Evolutionary conservation across 1,140 invertebrate species (phyloP).

Genomic region (Pissodes strobi): DNA sequence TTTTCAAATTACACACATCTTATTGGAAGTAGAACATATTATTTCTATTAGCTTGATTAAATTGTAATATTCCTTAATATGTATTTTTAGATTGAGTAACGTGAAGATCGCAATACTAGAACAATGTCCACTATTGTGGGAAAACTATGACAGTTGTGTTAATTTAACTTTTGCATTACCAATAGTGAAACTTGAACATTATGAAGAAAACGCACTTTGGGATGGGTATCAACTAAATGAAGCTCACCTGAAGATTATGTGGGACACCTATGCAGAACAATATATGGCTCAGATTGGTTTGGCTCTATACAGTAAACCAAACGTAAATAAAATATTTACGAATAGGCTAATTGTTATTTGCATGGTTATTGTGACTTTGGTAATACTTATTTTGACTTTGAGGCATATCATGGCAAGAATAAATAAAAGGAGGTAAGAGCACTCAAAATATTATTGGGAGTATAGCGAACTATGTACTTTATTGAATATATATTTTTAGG

Average conservation of each 20-base stretch:
- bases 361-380: slow-evolving; percentile 14
- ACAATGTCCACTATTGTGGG: slow-evolving; percentile 29
- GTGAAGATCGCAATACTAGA: slow-evolving; percentile 24
- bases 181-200: slow-evolving; percentile 16
- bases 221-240: slow-evolving; percentile 31
- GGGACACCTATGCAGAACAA: slow-evolving; percentile 26
- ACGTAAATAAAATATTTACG: slow-evolving; percentile 8
- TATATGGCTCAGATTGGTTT: slow-evolving; percentile 17
- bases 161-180: slow-evolving; percentile 33
- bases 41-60: too few relatives aligned
- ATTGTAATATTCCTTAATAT: too few relatives aligned
- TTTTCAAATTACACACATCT: too few relatives aligned
- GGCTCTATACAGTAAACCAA: slow-evolving; percentile 15
- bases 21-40: too few relatives aligned
- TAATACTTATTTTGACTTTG: slow-evolving; percentile 8
- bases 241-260: slow-evolving; percentile 32
- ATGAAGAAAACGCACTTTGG: slow-evolving; percentile 17
- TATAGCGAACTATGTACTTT: background rate
- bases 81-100: slow-evolving; percentile 33
- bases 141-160: slow-evolving; percentile 32
- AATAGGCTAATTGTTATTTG: slow-evolving; percentile 6
- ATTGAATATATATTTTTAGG: slow-evolving; percentile 18
- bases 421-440: slow-evolving; percentile 21
- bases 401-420: background rate
- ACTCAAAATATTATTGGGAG: background rate